Base-by-base conservation (phyloP, 2,888 invertebrate genomes). In the Dryobota labecula region DNA sequence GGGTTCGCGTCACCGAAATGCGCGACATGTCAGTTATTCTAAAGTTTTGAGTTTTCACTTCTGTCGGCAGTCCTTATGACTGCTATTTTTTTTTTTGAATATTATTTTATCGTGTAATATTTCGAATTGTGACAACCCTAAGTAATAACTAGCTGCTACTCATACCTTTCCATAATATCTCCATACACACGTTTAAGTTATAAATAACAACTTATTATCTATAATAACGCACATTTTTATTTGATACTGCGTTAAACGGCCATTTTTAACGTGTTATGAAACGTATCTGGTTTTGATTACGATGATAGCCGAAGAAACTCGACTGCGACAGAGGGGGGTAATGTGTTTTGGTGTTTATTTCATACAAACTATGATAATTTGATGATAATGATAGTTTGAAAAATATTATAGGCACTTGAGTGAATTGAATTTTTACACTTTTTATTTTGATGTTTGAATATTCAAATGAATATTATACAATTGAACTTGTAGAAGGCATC, bases 211-310 rank as follows among this genome's bases (percentile, higher is more conserved):
- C 79, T 74, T 85, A 88, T 87, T 89, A 87, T 84, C 73, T 73
- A 78, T 88, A 89, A 86, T 89, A 86, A 88, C 76, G 64, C 75
- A 71, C 72, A 78, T 85, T 83, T 85, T 87, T 88, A 88, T 88
- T 82, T 76, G 80, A 85, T 64, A 75, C 72, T 78, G 76, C 76
- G 64, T 72, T 83, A 80, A 74, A 80, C 56, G 74, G 65, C 65
- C 65, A 82, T 73, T 75, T 82, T 80, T 74, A 82, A 80, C 74
- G 78, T 66, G 80, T 84, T 86, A 84, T 76, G 81, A 76, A 83
- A 86, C 76, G 41, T 72, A 78, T 78, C 60, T 30, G 79, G 72
- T 79, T 84, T 78, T 84, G 83, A 86, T 86, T 84, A 80, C 85
- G 65, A 82, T 45, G 72, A 78, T 78, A 77, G 58, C 53, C 51